phyloP scores from a whole-genome alignment of 2,797 vertebrate species.

The Sitta carolinensis region DNA sequence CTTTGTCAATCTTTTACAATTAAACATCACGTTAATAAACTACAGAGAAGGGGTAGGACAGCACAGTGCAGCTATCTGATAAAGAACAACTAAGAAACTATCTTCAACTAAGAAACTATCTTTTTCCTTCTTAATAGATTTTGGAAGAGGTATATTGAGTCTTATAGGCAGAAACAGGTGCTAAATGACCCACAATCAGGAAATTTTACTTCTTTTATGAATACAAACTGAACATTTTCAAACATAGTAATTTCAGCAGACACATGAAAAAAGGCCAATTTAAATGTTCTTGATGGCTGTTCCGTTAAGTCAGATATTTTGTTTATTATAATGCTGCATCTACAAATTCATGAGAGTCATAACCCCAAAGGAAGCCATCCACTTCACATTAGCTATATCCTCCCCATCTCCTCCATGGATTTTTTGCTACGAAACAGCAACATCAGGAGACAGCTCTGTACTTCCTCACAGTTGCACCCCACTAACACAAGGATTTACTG shows the following conservation, averaged over 20 bases:
- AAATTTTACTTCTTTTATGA: not conserved
- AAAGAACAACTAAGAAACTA: not conserved
- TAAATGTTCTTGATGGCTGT: not conserved
- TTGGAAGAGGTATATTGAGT: not conserved
- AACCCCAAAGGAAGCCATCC: not conserved
- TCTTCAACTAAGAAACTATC: no score
- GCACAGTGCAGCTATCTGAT: not conserved
- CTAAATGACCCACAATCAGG: not conserved
- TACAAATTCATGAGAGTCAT: not conserved
- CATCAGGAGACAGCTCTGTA: constrained; percentile 9
- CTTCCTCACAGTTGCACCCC: constrained; percentile 18
- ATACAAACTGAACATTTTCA: not conserved
- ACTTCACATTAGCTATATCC: constrained; percentile 1
- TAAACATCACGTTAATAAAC: not conserved
- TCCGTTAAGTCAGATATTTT: not conserved
- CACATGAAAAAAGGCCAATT: not conserved
- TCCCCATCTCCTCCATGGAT: not conserved
- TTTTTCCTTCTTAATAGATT: not conserved
- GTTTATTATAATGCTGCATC: not conserved
- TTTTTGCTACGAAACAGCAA: not conserved
- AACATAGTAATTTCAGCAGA: not conserved
- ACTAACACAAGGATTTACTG: constrained; percentile 6
- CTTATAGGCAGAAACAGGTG: not conserved
- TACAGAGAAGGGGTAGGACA: not conserved
- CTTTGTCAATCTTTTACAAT: not conserved